Base-by-base conservation (phyloP, 2,797 vertebrate genomes). In the Synaphobranchus kaupii region DNA sequence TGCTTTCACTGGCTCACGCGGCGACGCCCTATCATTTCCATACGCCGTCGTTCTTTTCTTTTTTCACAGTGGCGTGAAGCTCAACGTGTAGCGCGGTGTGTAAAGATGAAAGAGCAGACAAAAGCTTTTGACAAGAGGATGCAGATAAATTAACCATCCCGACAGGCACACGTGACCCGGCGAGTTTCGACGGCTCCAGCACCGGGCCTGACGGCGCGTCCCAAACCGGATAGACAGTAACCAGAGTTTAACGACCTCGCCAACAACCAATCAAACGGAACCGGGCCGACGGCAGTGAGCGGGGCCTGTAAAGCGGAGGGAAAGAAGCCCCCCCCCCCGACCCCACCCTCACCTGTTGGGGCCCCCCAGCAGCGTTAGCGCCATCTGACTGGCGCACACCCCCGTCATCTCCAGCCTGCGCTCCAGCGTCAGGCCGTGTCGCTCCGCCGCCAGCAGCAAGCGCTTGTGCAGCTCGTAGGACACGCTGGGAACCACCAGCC, bases 331-430 rank as follows among this genome's bases (percentile, higher is more conserved):
- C n/a, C n/a, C n/a, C n/a, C n/a, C n/a, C n/a, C n/a, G n/a, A n/a
- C n/a, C 17, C 12, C 54, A 20, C 63, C 52, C 87, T 94, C 93
- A 99, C 99, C 99, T 98, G 96, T 99, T 99, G 86, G 99, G 98
- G 7, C 99, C 99, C 87, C 99, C 99, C 0, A 99, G 97, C 54
- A 99, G 94, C 4, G 98, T 99, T 68, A 99, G 96, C 2, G 98
- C 97, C 99, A 99, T 99, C 94, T 99, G 99, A 94, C 98, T 99
- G 48, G 98, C 98, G 63, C 98, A 99, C 66, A 99, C 97, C 0
- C 99, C 99, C 0, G 98, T 98, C 97, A 99, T 98, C 95, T 99
- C 99, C 92, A 99, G 95, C 89, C 98, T 96, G 88, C 98, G 95
- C 93, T 99, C 99, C 93, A 99, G 92, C 0, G 97, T 97, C 58